Conservation (phyloP, 1,140 invertebrate genomes). For the Campodea augens region DNA sequence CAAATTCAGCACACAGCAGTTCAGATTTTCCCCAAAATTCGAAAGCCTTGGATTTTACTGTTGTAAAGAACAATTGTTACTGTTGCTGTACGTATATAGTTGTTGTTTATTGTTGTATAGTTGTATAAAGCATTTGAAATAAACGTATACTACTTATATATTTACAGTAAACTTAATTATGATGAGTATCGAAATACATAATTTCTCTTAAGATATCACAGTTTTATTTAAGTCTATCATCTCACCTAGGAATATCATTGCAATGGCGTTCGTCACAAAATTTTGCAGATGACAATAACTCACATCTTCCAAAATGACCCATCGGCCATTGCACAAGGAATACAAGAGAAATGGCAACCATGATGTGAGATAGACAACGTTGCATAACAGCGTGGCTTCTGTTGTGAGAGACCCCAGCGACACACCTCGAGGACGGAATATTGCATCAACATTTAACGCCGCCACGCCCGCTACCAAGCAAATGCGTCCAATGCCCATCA, state of each 20-base stretch:
- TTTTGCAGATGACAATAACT: slow-evolving; percentile 11
- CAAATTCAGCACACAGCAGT: no score
- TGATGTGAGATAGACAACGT: slow-evolving; percentile 8
- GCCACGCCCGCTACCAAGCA: slow-evolving; percentile 6
- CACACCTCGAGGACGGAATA: slow-evolving; percentile 2
- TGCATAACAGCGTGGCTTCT: slow-evolving; percentile 9
- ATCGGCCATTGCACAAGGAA: slow-evolving; percentile 8
- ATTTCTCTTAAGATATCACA: no score
- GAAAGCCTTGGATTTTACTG: no score
- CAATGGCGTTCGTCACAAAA: slow-evolving; percentile 10
- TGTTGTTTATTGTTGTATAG: no score
- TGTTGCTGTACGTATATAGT: no score
- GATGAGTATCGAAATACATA: no score
- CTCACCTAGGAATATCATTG: slow-evolving; percentile 8
- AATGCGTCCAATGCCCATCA: slow-evolving; percentile 8
- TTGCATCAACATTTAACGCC: slow-evolving; percentile 5
- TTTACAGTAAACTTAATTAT: no score
- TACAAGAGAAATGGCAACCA: slow-evolving; percentile 12
- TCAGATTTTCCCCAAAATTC: no score
- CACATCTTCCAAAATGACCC: slow-evolving; percentile 8
- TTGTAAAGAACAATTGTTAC: no score
- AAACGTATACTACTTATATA: no score
- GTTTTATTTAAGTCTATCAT: no score
- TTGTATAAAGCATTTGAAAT: no score
- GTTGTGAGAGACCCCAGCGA: slow-evolving; percentile 6